A percentile compares a stretch with the other conserved stretches of the same genome.
phyloP scores from a whole-genome alignment of 2,797 vertebrate genomes.

The Siniperca obscura region DNA sequence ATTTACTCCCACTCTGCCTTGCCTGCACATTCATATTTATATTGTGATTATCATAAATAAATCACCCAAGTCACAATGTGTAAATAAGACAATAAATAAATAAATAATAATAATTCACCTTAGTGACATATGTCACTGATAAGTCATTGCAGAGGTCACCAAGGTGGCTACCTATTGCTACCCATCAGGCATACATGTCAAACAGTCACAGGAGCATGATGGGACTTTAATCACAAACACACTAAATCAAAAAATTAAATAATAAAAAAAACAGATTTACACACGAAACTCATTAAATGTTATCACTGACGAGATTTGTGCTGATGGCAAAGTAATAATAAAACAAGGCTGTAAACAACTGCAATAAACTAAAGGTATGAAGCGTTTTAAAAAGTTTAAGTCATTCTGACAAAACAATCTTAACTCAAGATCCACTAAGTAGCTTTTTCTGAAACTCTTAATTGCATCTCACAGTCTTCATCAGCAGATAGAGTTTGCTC shows the following conservation, averaged over 20 bases:
- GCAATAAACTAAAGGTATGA: background rate
- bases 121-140: slow-evolving; percentile 25
- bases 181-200: slow-evolving; percentile 17
- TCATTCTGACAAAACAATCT: background rate
- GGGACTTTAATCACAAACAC: background rate
- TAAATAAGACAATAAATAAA: slow-evolving; percentile 1
- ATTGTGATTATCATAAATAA: slow-evolving; percentile 33
- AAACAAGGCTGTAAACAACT: background rate
- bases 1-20: slow-evolving; percentile 13
- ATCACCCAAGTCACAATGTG: slow-evolving; percentile 5
- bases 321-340: background rate
- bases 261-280: background rate
- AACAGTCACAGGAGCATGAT: background rate
- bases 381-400: background rate
- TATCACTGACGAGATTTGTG: background rate
- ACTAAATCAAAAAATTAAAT: slow-evolving; percentile 6
- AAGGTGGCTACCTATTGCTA: background rate
- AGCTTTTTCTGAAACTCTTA: background rate
- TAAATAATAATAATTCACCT: background rate
- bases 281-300: background rate
- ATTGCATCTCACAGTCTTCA: background rate
- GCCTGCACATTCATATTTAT: background rate
- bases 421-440: background rate
- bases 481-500: background rate
- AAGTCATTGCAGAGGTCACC: slow-evolving; percentile 35